Base-by-base conservation (phyloP, 2,113 vertebrate species). In the Oryzias curvinotus region DNA sequence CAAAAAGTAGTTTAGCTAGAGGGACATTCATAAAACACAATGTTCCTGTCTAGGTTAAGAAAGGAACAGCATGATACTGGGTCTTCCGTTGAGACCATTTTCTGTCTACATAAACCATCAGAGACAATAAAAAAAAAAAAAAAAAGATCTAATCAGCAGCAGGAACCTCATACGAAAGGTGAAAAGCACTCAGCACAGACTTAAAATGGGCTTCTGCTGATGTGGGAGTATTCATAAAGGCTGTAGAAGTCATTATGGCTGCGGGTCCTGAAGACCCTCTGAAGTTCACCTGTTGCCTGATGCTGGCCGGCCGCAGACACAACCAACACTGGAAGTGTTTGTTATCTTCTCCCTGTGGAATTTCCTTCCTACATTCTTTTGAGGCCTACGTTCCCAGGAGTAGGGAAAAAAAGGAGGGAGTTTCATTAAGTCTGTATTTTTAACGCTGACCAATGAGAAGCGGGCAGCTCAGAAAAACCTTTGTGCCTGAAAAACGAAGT, bases 321-420 rank as follows among this genome's bases (percentile, higher is more conserved):
- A 86, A 83, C 88, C 72, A 71, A 83, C 66, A 65, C 75, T 44
- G 63, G 70, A 65, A 49, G 25, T 78, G 86, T 84, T 88, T 87
- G 71, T 88, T 92, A 87, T 91, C 87, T 89, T 81, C 82, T 65
- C 71, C 61, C 13, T 1, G 56, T 78, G 88, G 91, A 91, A 92
- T 91, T 90, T 90, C 85, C 89, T 89, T 80, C 67, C 76, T 62
- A 78, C 85, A 88, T 88, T 87, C 90, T 78, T 83, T 49, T 17
- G 71, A 76, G 74, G 78, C 80, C 84, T 62, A 62, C 82, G 81
- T 90, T 88, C 87, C 75, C 63, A 62, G 77, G 76, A 10, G n/a
- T 68, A 58, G 28, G 45, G 68, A 54, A 21, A 28, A 57, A 71
- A 51, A 25, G 26, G 21, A 46, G 30, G 64, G 16, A 36, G 43